phyloP scores from a whole-genome alignment of 2,797 vertebrate species.

The Sebastes taczanowskii region DNA sequence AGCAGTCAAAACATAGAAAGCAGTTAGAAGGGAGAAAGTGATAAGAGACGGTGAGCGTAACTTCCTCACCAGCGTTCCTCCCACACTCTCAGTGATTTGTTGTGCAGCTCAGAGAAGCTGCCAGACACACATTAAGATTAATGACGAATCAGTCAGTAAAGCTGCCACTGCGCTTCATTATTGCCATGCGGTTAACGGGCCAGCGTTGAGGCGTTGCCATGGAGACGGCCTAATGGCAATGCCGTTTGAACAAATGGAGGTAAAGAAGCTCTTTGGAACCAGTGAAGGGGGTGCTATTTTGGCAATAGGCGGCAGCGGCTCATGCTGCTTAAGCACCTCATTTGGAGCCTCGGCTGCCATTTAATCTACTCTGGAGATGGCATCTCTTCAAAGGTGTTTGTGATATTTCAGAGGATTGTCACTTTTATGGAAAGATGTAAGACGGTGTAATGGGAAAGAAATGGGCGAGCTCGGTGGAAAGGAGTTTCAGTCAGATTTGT shows the following conservation, averaged over 20 bases:
- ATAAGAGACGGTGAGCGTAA: constrained; percentile 14
- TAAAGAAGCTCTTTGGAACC: constrained; percentile 65
- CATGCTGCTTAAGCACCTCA: constrained; percentile 74
- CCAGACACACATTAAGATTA: constrained; percentile 70
- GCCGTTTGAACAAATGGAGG: constrained; percentile 66
- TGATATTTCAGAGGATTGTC: constrained; percentile 62
- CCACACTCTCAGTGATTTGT: constrained; percentile 48
- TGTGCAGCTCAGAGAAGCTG: constrained; percentile 44
- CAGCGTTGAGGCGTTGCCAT: constrained; percentile 69
- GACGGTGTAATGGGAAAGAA: constrained; percentile 47
- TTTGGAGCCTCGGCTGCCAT: constrained; percentile 62
- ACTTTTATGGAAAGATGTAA: constrained; percentile 54
- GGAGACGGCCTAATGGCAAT: constrained; percentile 68
- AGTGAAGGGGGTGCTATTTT: constrained; percentile 62
- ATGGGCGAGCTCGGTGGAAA: constrained; percentile 22
- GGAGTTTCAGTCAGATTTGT: neutral
- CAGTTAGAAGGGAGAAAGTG: constrained; percentile 5
- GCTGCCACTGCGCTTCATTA: constrained; percentile 68
- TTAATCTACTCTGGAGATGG: constrained; percentile 67
- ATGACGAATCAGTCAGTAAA: constrained; percentile 69
- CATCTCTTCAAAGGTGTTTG: constrained; percentile 59
- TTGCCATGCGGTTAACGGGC: constrained; percentile 56
- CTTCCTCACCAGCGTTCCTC: constrained; percentile 5
- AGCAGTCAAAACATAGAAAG: constrained; percentile 12
- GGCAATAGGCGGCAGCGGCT: constrained; percentile 56